These are phyloP conservation scores for Orthonevra nobilis DNA, from an alignment of 2,888 invertebrate species.

Conservation along the genomic window DNA sequence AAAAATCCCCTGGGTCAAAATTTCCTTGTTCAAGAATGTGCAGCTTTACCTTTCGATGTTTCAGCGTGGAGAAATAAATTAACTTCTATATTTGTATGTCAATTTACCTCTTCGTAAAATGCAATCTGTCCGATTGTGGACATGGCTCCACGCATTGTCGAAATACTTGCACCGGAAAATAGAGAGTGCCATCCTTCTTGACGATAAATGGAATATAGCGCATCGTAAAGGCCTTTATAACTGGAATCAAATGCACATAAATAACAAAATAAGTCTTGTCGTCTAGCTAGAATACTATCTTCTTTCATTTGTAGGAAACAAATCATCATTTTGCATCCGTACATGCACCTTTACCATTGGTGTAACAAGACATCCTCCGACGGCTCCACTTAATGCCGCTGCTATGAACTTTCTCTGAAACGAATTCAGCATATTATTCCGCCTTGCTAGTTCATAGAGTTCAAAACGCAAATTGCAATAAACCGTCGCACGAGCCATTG, in stretches of 20 bases:
- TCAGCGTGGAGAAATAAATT: not conserved
- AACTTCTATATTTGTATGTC: not conserved
- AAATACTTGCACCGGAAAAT: slow-evolving; percentile 29
- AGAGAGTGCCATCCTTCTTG: slow-evolving; percentile 48
- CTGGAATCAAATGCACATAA: slow-evolving; percentile 5
- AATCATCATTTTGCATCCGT: slow-evolving; percentile 20
- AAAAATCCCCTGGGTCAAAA: slow-evolving; percentile 44
- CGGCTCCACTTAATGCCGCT: not conserved
- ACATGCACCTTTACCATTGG: slow-evolving; percentile 36
- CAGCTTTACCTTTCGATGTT: slow-evolving; percentile 6
- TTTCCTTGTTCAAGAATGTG: not conserved
- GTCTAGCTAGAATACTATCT: slow-evolving; percentile 17
- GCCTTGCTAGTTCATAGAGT: slow-evolving; percentile 31
- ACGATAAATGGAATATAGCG: slow-evolving; percentile 19
- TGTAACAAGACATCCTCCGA: slow-evolving; percentile 15
- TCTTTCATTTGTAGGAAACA: slow-evolving; percentile 27
- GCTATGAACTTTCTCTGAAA: slow-evolving; percentile 1
- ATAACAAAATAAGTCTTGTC: not conserved
- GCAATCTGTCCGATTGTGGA: slow-evolving; percentile 56
- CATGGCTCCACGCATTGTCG: slow-evolving; percentile 47
- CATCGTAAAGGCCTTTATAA: slow-evolving; percentile 39
- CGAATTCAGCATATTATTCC: not conserved
- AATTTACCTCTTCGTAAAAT: slow-evolving; percentile 58
- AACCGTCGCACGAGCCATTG: slow-evolving; percentile 26
- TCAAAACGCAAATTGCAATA: slow-evolving; percentile 35